Base-by-base conservation (phyloP, 64 coral and sea anemone species). In the Exaiptasia diaphana region DNA sequence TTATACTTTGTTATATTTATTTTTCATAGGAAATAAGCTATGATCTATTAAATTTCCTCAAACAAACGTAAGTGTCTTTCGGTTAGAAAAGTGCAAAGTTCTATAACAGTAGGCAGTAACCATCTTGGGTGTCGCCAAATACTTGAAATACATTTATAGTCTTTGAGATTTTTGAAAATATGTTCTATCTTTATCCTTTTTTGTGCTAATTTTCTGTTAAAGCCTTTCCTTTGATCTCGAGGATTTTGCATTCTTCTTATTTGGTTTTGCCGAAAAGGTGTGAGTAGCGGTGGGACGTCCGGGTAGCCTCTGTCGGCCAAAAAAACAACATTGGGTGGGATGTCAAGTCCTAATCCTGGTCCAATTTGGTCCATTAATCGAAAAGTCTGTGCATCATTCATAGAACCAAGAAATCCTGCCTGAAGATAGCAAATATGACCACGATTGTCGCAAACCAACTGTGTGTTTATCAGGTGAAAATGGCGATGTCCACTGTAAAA, bases 401-500 rank as follows among this genome's bases (percentile, higher is more conserved):
- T 82, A 25, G 12, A 26, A 20, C 78, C 78, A 7, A 68, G 31
- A 22, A 82, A 82, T 44, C 78, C 78, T 50, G 78, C 57, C 45
- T 82, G 60, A 41, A 67, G 35, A 49, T 67, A 82, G 22, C 27
- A 23, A 68, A 82, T 82, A 68, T 82, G 65, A 10, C 61, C 62
- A 44, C 53, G 41, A 41, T 69, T 69, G 52, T 82, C 76, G 25
- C 41, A 24, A 31, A 79, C 37, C 32, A 79, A 13, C 25, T 79
- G 55, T 13, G 76, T 79, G 46, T 79, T 79, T 15, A 79, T 34
- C 52, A 79, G 33, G 46, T 59, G 76, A 56, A 34, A 79, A 79
- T 79, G 55, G 15, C 29, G 26, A 13, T 57, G 29, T 17, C 75
- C 48, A 32, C 30, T 78, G 53, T 78, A 58, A 58, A 78, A 78